These are phyloP conservation scores for Arvicanthis niloticus DNA, from an alignment of 2,113 vertebrate species.

Conservation along the genomic window DNA sequence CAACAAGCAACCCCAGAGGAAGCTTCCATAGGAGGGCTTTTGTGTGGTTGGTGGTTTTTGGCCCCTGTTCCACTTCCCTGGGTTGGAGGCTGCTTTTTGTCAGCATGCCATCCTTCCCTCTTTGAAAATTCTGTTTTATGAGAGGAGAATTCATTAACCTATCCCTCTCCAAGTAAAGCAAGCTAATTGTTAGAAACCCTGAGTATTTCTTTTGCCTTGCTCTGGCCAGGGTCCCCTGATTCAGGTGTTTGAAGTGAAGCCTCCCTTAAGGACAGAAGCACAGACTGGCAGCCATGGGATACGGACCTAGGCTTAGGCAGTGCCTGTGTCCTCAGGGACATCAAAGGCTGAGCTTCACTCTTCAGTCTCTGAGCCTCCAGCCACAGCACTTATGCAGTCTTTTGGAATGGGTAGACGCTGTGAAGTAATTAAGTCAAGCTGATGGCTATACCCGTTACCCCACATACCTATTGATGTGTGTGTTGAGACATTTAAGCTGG, in stretches of 20 bases:
- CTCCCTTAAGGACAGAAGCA: not conserved
- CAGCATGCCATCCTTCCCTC: not conserved
- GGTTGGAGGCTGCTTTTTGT: not conserved
- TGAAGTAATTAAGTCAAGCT: not conserved
- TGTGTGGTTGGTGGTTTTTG: not conserved
- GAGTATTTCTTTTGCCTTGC: not conserved
- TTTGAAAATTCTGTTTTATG: not conserved
- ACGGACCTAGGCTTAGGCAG: not conserved
- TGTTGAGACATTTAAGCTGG: not conserved
- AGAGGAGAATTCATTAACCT: conserved; percentile 1
- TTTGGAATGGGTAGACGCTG: not conserved
- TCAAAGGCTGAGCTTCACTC: not conserved
- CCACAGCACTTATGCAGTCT: not conserved
- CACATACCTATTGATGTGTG: not conserved
- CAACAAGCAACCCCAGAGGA: not conserved
- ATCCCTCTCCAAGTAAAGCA: not conserved
- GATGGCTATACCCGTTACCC: not conserved
- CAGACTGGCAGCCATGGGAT: not conserved
- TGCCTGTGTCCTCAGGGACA: not conserved
- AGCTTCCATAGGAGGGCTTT: not conserved
- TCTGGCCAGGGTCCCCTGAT: not conserved
- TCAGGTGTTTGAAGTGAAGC: not conserved
- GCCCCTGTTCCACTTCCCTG: not conserved
- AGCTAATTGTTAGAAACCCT: not conserved
- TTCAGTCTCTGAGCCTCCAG: not conserved